phyloP scores from a whole-genome alignment of 2,888 invertebrate genomes.

The Zhuqinia jingwanae region DNA sequence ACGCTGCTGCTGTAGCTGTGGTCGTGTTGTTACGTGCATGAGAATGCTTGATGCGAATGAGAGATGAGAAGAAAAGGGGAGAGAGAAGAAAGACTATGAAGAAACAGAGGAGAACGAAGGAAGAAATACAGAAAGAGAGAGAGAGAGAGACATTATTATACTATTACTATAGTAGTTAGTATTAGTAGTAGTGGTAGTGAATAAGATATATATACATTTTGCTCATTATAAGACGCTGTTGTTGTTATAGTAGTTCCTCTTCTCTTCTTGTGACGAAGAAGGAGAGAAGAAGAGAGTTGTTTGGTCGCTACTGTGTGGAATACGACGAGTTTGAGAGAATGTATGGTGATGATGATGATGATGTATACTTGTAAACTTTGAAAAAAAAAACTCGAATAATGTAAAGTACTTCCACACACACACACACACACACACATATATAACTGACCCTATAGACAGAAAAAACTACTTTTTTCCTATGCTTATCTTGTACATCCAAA shows the following conservation, averaged over 20 bases:
- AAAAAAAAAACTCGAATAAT: constrained; percentile 33
- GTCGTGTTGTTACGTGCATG: constrained; percentile 19
- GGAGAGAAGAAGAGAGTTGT: constrained; percentile 15
- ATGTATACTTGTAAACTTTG: constrained; percentile 34
- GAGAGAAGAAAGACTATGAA: constrained; percentile 30
- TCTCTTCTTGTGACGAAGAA: background rate
- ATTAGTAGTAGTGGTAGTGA: no score
- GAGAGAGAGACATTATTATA: constrained; percentile 19
- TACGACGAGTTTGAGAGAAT: constrained; percentile 9
- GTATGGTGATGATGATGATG: constrained; percentile 21
- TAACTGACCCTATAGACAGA: background rate
- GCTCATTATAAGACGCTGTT: background rate
- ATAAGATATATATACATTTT: background rate
- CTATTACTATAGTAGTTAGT: constrained; percentile 39
- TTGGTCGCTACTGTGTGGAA: background rate
- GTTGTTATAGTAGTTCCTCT: background rate
- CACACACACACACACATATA: background rate
- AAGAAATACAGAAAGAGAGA: constrained; percentile 16
- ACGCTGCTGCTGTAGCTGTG: constrained; percentile 22
- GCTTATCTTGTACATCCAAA: no score
- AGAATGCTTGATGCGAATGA: background rate
- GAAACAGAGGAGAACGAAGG: constrained; percentile 29
- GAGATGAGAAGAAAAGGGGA: constrained; percentile 30
- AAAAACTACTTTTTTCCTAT: no score
- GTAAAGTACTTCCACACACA: constrained; percentile 10